Percentiles rank a stretch among this genome's conserved stretches.
These are phyloP conservation scores for Holacanthella duospinosa DNA, from an alignment of 2,888 invertebrate species.

Conservation along the genomic window DNA sequence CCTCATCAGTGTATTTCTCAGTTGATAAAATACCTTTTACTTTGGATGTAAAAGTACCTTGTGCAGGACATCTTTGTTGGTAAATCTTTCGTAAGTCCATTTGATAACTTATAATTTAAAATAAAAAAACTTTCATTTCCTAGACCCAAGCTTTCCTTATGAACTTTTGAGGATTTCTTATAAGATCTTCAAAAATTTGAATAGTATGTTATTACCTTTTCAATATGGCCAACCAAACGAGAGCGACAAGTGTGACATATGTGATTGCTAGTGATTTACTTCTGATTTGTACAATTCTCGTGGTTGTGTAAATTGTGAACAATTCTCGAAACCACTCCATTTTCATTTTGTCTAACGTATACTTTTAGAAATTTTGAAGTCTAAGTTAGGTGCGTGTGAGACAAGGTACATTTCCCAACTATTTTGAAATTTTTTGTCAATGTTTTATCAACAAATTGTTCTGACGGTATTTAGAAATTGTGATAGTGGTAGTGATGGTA, in stretches of 20 bases:
- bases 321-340: not conserved
- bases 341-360: too few relatives aligned
- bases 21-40: conserved; percentile 45
- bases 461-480: too few relatives aligned
- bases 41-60: conserved; percentile 44
- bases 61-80: conserved; percentile 42
- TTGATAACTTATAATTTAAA: conserved; percentile 43
- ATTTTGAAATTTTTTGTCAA: too few relatives aligned
- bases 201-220: conserved; percentile 42
- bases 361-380: too few relatives aligned
- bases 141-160: too few relatives aligned
- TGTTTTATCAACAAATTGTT: too few relatives aligned
- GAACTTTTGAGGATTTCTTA: too few relatives aligned
- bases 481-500: too few relatives aligned
- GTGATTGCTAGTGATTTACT: conserved; percentile 25
- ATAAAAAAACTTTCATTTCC: too few relatives aligned
- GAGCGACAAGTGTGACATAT: conserved; percentile 18
- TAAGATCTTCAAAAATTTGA: too few relatives aligned
- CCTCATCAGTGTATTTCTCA: conserved; percentile 29
- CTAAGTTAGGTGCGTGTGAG: too few relatives aligned
- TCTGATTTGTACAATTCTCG: conserved; percentile 24
- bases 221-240: conserved; percentile 24
- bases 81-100: conserved; percentile 45
- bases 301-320: conserved; percentile 25
- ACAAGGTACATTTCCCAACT: too few relatives aligned